These are phyloP conservation scores for Triops cancriformis DNA, from an alignment of 1,140 invertebrate genomes.

Conservation along the genomic window DNA sequence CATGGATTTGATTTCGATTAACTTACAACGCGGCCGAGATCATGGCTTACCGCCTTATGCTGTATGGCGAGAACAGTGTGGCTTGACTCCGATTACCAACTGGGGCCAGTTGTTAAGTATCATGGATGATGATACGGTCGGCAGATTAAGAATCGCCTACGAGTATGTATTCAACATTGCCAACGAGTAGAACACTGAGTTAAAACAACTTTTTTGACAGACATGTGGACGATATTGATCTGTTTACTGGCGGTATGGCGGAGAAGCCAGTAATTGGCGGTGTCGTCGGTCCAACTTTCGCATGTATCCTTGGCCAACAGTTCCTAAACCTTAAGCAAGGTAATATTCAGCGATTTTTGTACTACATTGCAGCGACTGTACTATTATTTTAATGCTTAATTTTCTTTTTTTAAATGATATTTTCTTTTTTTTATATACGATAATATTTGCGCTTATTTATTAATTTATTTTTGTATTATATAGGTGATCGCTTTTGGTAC, in stretches of 20 bases:
- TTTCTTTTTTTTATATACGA: no score
- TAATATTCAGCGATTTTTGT: constrained; percentile 41
- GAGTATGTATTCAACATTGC: constrained; percentile 33
- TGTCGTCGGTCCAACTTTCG: constrained; percentile 87
- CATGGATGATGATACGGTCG: constrained; percentile 51
- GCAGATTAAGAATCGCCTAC: constrained; percentile 37
- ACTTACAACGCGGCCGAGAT: constrained; percentile 64
- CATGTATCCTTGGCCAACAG: constrained; percentile 90
- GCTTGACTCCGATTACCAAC: constrained; percentile 54
- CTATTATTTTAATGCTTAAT: neutral
- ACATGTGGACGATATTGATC: constrained; percentile 43
- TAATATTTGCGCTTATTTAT: neutral
- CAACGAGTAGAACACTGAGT: constrained; percentile 30
- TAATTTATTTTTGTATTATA: constrained; percentile 31
- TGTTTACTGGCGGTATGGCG: constrained; percentile 57
- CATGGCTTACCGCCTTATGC: constrained; percentile 79
- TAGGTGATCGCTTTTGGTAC: constrained; percentile 50
- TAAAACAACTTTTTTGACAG: constrained; percentile 34
- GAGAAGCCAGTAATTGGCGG: constrained; percentile 76
- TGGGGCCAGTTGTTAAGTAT: constrained; percentile 68
- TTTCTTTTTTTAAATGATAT: constrained; percentile 18
- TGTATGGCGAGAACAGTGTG: constrained; percentile 69
- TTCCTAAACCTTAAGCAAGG: constrained; percentile 69
- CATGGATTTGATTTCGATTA: constrained; percentile 48
- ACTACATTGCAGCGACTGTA: no score